Conservation (phyloP, 2,113 vertebrate species). For the Pseudolaguvia tuberculata region DNA sequence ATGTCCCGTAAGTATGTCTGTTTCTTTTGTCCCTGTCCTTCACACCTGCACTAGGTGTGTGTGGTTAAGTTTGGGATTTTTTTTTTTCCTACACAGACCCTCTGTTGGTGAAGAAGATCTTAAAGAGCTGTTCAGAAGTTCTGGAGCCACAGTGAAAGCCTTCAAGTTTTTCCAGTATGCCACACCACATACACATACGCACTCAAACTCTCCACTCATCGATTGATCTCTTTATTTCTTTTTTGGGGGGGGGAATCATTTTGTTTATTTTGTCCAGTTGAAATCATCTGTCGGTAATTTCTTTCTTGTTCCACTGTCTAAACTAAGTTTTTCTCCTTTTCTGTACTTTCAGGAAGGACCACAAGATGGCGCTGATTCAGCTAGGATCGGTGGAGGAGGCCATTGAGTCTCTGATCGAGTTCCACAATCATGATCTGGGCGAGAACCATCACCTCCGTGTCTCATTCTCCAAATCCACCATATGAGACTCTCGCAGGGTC, state of each 20-base stretch:
- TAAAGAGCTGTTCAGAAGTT: slow-evolving; percentile 81
- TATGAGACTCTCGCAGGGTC: slow-evolving; percentile 64
- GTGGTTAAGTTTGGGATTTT: too few relatives aligned
- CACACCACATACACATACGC: too few relatives aligned
- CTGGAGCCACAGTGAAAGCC: slow-evolving; percentile 86
- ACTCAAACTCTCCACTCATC: too few relatives aligned
- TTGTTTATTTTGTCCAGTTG: background rate
- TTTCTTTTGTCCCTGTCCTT: too few relatives aligned
- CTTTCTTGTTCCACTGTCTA: background rate
- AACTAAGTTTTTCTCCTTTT: too few relatives aligned
- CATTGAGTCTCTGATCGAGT: slow-evolving; percentile 87
- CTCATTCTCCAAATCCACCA: slow-evolving; percentile 97
- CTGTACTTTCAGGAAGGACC: slow-evolving; percentile 81
- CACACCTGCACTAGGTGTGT: background rate
- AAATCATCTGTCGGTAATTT: too few relatives aligned
- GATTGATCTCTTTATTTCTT: background rate
- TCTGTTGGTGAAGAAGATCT: slow-evolving; percentile 88
- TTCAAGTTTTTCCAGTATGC: slow-evolving; percentile 99
- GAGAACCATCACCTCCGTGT: slow-evolving; percentile 93
- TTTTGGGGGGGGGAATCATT: background rate
- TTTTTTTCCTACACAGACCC: too few relatives aligned
- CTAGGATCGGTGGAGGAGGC: slow-evolving; percentile 94
- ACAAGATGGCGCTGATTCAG: slow-evolving; percentile 97
- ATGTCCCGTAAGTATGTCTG: slow-evolving; percentile 81
- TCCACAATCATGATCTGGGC: slow-evolving; percentile 94